phyloP scores from a whole-genome alignment of 2,113 vertebrate species.

The Murina feae region DNA sequence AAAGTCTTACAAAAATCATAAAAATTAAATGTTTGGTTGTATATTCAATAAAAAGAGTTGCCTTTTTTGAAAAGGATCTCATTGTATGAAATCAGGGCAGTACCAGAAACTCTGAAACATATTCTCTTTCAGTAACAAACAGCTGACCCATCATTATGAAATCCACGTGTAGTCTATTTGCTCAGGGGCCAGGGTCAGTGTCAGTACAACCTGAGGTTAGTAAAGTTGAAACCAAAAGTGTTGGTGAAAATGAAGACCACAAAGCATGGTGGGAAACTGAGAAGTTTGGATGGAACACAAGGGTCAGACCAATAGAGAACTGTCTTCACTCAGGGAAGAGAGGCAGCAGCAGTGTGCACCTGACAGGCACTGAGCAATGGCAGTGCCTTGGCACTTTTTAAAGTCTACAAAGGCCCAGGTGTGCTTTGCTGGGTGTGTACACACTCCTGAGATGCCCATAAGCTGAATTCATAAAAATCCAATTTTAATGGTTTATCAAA shows the following conservation, averaged over 20 bases:
- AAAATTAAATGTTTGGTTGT: not conserved
- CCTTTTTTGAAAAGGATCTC: slow-evolving; percentile 22
- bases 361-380: not conserved
- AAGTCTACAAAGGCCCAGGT: not conserved
- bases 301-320: not conserved
- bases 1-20: slow-evolving; percentile 32
- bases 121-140: not conserved
- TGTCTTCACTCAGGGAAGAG: not conserved
- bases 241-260: slow-evolving; percentile 28
- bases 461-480: not conserved
- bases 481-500: slow-evolving; percentile 22
- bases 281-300: not conserved
- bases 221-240: not conserved
- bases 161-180: not conserved
- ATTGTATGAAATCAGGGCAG: not conserved
- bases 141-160: not conserved
- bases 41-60: slow-evolving; percentile 3
- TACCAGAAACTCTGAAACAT: not conserved
- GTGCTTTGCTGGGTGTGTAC: not conserved
- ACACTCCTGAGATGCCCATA: not conserved
- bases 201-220: not conserved
- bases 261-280: not conserved
- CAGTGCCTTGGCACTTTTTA: slow-evolving; percentile 15
- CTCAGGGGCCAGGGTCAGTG: not conserved
- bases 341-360: not conserved